Conservation (phyloP, 2,113 vertebrate species). For the Dunckerocampus dactyliophorus region DNA sequence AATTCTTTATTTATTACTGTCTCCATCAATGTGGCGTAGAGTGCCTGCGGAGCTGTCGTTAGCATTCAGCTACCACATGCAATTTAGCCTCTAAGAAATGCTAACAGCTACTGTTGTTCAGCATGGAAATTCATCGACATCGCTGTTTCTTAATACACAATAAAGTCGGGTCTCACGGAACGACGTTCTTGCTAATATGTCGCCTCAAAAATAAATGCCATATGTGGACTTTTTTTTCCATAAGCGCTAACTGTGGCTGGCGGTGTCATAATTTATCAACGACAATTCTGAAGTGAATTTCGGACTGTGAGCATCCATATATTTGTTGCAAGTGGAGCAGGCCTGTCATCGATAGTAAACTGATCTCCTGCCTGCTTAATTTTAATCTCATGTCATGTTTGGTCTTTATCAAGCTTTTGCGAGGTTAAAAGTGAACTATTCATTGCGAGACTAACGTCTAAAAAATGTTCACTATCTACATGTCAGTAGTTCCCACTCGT, state of each 20-base stretch:
- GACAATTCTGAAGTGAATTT: constrained; percentile 48
- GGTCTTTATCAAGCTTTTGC: background rate
- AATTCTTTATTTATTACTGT: rapidly evolving
- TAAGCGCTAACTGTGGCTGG: constrained; percentile 1
- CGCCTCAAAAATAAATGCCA: background rate
- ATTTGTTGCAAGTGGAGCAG: constrained; percentile 48
- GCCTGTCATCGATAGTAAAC: constrained; percentile 18
- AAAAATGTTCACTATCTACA: too few relatives aligned
- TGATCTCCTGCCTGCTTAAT: background rate
- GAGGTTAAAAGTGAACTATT: too few relatives aligned
- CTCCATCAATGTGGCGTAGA: background rate
- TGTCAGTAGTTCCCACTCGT: too few relatives aligned
- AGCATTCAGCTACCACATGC: constrained; percentile 57
- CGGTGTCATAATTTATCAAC: constrained; percentile 33
- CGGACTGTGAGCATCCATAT: constrained; percentile 39
- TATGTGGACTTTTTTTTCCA: background rate
- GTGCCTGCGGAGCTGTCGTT: constrained; percentile 13
- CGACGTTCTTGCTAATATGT: background rate
- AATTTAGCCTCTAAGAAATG: constrained; percentile 43
- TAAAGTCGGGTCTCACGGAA: rapidly evolving
- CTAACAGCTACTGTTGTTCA: constrained; percentile 57
- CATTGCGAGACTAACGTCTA: too few relatives aligned
- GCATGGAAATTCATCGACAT: constrained; percentile 15
- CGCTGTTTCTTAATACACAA: background rate
- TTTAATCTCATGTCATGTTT: background rate